Evolutionary conservation across 2,888 invertebrate species (phyloP).

Genomic region (Coleophora flavipennella): DNA sequence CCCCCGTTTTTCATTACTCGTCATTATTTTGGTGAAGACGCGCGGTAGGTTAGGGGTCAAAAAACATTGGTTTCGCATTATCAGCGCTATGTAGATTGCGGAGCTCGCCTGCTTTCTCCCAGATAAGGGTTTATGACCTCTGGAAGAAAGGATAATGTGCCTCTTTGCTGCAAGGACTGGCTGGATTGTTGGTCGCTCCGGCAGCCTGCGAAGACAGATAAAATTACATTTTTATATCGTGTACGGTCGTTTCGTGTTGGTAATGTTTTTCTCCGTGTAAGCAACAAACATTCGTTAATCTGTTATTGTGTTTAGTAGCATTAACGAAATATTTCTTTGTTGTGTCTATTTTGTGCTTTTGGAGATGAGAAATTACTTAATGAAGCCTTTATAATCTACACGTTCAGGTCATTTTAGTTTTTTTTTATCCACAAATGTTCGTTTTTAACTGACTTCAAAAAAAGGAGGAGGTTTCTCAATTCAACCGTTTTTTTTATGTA

Average conservation of each 20-base stretch:
- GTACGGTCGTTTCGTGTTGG: slow-evolving; percentile 15
- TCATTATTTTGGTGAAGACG: slow-evolving; percentile 18
- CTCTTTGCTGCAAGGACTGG: slow-evolving; percentile 57
- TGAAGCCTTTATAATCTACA: too few species aligned
- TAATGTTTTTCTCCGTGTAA: not conserved
- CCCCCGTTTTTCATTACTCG: slow-evolving; percentile 49
- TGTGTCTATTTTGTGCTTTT: too few species aligned
- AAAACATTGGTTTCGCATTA: slow-evolving; percentile 48
- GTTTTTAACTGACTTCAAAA: too few species aligned
- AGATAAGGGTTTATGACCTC: slow-evolving; percentile 64
- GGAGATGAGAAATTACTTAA: too few species aligned
- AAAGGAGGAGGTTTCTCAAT: too few species aligned
- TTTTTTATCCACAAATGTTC: too few species aligned
- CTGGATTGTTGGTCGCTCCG: slow-evolving; percentile 45
- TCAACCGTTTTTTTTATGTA: too few species aligned
- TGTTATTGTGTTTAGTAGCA: too few species aligned
- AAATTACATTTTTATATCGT: slow-evolving; percentile 31
- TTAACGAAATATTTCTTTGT: too few species aligned
- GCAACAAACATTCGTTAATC: too few species aligned
- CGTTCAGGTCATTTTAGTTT: too few species aligned
- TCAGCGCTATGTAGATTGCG: slow-evolving; percentile 71
- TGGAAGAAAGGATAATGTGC: slow-evolving; percentile 69
- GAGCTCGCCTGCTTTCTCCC: slow-evolving; percentile 57
- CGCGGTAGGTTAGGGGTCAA: slow-evolving; percentile 35
- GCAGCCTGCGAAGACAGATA: slow-evolving; percentile 52